Evolutionary conservation across 2,888 invertebrate species (phyloP).

Genomic region (Phasia obesa): DNA sequence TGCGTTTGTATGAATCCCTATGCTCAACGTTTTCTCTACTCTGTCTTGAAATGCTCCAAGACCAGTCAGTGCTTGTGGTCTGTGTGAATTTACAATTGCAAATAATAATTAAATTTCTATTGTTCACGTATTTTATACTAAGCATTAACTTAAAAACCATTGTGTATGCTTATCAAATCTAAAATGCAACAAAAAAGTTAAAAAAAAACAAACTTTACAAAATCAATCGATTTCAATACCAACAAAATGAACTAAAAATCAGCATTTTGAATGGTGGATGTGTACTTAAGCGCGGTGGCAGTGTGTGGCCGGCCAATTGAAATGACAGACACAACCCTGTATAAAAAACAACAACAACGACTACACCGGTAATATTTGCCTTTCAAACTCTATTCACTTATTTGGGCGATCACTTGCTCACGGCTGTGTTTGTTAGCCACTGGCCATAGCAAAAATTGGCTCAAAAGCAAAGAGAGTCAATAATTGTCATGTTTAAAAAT

Average conservation of each 20-base stretch:
- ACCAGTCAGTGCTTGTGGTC: conserved; percentile 78
- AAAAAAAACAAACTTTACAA: conserved; percentile 32
- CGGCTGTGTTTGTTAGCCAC: neutral
- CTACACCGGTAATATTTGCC: conserved; percentile 33
- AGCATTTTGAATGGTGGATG: conserved; percentile 74
- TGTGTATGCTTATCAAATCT: conserved; percentile 26
- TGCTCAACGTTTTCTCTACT: conserved; percentile 39
- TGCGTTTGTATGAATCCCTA: conserved; percentile 40
- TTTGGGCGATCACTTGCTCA: neutral
- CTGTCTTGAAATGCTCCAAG: conserved; percentile 51
- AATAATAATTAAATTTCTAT: conserved; percentile 83
- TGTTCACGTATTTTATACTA: conserved; percentile 82
- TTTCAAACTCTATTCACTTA: neutral
- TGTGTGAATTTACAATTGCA: conserved; percentile 80
- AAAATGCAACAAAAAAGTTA: conserved; percentile 35
- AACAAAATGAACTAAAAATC: conserved; percentile 43
- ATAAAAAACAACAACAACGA: conserved; percentile 13
- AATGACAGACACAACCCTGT: conserved; percentile 74
- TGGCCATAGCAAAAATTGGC: conserved; percentile 33
- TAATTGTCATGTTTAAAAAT: conserved; percentile 19
- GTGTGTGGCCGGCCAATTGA: conserved; percentile 68
- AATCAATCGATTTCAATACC: conserved; percentile 60
- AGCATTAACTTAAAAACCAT: conserved; percentile 69
- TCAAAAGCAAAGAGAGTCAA: conserved; percentile 58
- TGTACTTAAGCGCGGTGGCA: conserved; percentile 75